Evolutionary conservation across 2,888 invertebrate species (phyloP), one percentile per base, ranked within the genome.

Genomic region (Stegophylla sp.): DNA sequence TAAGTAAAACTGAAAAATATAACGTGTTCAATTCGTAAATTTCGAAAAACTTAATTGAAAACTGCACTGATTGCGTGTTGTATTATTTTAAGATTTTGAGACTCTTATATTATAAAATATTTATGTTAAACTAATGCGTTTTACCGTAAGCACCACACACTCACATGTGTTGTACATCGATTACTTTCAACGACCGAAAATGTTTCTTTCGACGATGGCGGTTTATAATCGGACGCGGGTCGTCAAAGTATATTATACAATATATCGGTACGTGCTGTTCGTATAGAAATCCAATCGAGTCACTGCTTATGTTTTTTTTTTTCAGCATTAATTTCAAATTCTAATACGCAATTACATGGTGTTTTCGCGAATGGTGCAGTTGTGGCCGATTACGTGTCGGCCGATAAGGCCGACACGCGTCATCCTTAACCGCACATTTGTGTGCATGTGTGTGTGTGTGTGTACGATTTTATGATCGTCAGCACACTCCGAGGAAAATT

Each of bases 281-380:
- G n/a, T 53, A 56, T 23, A 56, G 34, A 34, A 56, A 23, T 56
- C 20, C 10, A 15, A 1, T 34, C 3, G 4, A 26, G 34, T 61
- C 34, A 34, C 5, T 61, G 17, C n/a, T 45, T 61, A 34, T 34
- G n/a, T n/a, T n/a, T 17, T 59, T 59, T 72, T 26, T 45, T 59
- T 56, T 41, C n/a, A 12, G 20, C 51, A 64, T 75, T 64, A 64
- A 63, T 34, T 51, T 64, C n/a, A 34, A 64, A 64, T 75, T 75
- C 51, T 64, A 75, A 75, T 75, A 75, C 51, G 75, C 34, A 51
- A 75, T 75, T 75, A 75, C 64, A 64, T 15, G 45, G 74, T 48
- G 74, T 74, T 28, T 61, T 74, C 56, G n/a, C n/a, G 43, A 41
- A 71, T 56, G 72, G n/a, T n/a, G n/a, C n/a, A 23, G 59, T n/a